These are phyloP conservation scores for Manduca sexta DNA, from an alignment of 1,140 invertebrate species.

Conservation along the genomic window DNA sequence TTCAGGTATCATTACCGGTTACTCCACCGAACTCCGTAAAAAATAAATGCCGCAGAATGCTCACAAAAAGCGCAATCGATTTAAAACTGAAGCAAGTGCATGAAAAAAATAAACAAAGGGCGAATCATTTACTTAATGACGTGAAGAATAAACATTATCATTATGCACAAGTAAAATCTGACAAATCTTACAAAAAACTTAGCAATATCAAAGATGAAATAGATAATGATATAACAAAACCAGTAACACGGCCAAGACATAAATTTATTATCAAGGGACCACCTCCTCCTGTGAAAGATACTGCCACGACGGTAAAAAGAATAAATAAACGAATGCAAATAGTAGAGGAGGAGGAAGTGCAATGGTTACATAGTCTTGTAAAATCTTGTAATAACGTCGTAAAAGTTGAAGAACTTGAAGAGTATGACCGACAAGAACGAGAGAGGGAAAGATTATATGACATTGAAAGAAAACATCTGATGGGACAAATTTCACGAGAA, in stretches of 20 bases:
- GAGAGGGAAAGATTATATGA: slow-evolving; percentile 66
- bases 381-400: slow-evolving; percentile 53
- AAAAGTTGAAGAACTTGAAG: slow-evolving; percentile 56
- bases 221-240: slow-evolving; percentile 24
- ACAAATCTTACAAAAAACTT: slow-evolving; percentile 38
- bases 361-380: slow-evolving; percentile 68
- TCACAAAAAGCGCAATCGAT: slow-evolving; percentile 53
- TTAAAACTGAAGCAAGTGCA: slow-evolving; percentile 46
- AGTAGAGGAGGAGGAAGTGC: slow-evolving; percentile 68
- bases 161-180: slow-evolving; percentile 41
- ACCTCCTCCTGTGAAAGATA: slow-evolving; percentile 60
- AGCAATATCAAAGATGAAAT: slow-evolving; percentile 33
- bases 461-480: slow-evolving; percentile 73
- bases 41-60: slow-evolving; percentile 46
- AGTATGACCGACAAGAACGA: slow-evolving; percentile 55
- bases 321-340: slow-evolving; percentile 62
- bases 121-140: slow-evolving; percentile 50
- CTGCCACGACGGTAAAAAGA: slow-evolving; percentile 62
- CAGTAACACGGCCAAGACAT: slow-evolving; percentile 21
- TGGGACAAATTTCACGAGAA: slow-evolving; percentile 73
- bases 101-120: slow-evolving; percentile 64
- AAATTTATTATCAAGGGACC: slow-evolving; percentile 14
- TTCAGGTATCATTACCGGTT: slow-evolving; percentile 14
- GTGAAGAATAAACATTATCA: slow-evolving; percentile 50
- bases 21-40: slow-evolving; percentile 45